Evolutionary conservation across 1,140 invertebrate genomes (phyloP).

Genomic region (Drosophila trapezifrons): DNA sequence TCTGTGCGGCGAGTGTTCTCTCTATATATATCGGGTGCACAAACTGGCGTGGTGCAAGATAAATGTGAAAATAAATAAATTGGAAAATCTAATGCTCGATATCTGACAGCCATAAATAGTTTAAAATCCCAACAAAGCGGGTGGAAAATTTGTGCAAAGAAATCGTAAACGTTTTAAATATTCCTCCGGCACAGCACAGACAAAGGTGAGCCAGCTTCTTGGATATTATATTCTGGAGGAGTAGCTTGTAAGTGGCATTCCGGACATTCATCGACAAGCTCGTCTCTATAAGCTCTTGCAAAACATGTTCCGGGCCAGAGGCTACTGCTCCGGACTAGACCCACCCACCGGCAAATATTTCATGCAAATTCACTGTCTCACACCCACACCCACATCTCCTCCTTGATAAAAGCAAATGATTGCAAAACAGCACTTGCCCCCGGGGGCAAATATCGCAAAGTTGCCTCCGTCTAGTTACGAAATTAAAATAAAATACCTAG

Average conservation of each 20-base stretch:
- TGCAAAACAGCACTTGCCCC: conserved; percentile 43
- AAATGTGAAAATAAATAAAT: conserved; percentile 23
- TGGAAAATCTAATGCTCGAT: background rate
- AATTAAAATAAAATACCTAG: conserved; percentile 37
- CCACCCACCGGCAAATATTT: conserved; percentile 17
- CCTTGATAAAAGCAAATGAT: conserved; percentile 43
- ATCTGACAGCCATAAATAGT: conserved; percentile 1
- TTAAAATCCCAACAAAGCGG: background rate
- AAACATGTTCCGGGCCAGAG: conserved; percentile 9
- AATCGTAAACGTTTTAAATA: conserved; percentile 7
- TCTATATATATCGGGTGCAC: conserved; percentile 1
- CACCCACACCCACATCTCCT: background rate
- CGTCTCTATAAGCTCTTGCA: conserved; percentile 14
- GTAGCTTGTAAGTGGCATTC: conserved; percentile 14
- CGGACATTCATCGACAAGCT: conserved; percentile 13
- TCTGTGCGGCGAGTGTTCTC: background rate
- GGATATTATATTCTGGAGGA: background rate
- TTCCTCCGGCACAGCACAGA: background rate
- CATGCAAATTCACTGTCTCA: conserved; percentile 34
- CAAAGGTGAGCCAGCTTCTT: conserved; percentile 15
- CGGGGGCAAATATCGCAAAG: conserved; percentile 30
- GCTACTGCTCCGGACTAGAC: conserved; percentile 15
- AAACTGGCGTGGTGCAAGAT: conserved; percentile 5
- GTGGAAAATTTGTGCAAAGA: conserved; percentile 3
- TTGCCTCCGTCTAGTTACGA: conserved; percentile 21